Percentiles rank a stretch among this genome's conserved stretches.
Conservation (phyloP, 2,797 vertebrate genomes). For the Parambassis ranga region DNA sequence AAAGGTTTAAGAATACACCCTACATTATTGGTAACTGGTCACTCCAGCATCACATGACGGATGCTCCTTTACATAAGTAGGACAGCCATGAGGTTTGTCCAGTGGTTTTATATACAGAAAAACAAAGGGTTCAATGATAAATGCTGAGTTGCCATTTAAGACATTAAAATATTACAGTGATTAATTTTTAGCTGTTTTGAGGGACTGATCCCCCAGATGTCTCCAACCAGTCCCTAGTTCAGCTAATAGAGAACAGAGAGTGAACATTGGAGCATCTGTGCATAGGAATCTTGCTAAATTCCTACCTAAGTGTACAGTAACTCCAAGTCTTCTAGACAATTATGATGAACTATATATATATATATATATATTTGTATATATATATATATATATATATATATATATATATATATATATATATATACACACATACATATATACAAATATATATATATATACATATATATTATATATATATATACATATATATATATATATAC, state of each 20-base stretch:
- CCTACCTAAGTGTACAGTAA: not conserved
- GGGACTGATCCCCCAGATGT: not conserved
- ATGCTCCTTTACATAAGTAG: not conserved
- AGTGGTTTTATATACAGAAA: constrained; percentile 31
- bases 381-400: too few species aligned
- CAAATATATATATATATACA: too few species aligned
- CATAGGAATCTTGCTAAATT: too few species aligned
- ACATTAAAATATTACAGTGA: constrained; percentile 25
- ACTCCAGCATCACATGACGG: constrained; percentile 16
- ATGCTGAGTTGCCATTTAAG: constrained; percentile 14
- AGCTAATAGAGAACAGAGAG: constrained; percentile 4
- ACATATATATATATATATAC: too few species aligned
- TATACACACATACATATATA: too few species aligned
- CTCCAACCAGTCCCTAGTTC: constrained; percentile 30
- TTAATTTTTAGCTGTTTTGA: constrained; percentile 25
- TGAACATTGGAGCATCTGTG: too few species aligned
- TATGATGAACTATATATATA: too few species aligned
- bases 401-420: too few species aligned
- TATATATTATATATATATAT: too few species aligned
- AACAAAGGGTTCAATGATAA: constrained; percentile 17
- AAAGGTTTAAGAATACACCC: constrained; percentile 41
- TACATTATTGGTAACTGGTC: constrained; percentile 16
- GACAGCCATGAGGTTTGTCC: constrained; percentile 40
- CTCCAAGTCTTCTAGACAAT: too few species aligned
- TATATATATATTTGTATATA: too few species aligned